A percentile compares a stretch with the other conserved stretches of the same genome.
phyloP scores from a whole-genome alignment of 53 echinoderm and acorn worm genomes.

The Astropecten irregularis region DNA sequence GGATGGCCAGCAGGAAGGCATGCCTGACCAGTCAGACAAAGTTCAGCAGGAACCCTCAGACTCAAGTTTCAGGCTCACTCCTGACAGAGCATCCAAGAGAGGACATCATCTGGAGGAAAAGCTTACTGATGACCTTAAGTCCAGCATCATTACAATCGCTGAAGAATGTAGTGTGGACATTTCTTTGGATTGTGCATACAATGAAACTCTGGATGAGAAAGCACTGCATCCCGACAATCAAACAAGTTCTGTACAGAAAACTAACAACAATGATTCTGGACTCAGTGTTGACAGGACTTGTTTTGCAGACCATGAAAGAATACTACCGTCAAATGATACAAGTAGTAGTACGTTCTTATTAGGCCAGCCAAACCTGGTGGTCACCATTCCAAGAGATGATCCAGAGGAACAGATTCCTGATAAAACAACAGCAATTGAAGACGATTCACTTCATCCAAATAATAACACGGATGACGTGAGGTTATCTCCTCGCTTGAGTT shows the following conservation, averaged over 20 bases:
- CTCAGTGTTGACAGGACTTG: neutral
- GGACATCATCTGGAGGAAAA: too few relatives aligned
- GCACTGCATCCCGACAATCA: too few relatives aligned
- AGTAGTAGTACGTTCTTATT: neutral
- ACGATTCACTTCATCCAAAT: neutral
- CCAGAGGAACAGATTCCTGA: neutral
- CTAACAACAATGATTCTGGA: neutral
- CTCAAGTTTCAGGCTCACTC: too few relatives aligned
- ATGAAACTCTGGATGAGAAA: neutral
- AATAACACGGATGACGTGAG: neutral
- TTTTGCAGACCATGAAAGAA: neutral
- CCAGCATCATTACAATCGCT: too few relatives aligned
- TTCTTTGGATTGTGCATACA: too few relatives aligned
- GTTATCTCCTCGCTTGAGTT: neutral
- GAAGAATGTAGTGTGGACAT: too few relatives aligned
- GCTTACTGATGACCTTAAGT: too few relatives aligned
- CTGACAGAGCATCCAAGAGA: too few relatives aligned
- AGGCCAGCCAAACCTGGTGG: slow-evolving; percentile 26
- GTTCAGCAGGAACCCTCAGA: too few relatives aligned
- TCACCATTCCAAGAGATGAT: slow-evolving; percentile 31
- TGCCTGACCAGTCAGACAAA: too few relatives aligned
- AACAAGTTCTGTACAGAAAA: neutral
- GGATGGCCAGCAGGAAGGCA: neutral
- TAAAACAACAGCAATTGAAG: neutral
- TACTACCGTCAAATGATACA: too few relatives aligned